Conservation (phyloP, 2,797 vertebrate genomes). For the Labroides dimidiatus region DNA sequence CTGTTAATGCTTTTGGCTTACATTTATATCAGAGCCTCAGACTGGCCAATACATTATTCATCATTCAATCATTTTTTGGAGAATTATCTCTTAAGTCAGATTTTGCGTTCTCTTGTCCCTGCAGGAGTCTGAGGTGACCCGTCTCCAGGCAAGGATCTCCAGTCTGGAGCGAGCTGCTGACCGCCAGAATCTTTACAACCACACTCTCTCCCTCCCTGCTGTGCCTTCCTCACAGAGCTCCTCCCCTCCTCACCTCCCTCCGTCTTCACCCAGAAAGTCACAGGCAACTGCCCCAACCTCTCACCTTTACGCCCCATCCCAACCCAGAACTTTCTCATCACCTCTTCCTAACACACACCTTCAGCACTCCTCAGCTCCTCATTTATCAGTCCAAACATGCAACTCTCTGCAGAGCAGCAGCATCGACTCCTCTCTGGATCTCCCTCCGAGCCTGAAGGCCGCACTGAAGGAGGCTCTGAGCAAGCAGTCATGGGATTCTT, state of each 20-base stretch:
- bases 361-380: slow-evolving; percentile 14
- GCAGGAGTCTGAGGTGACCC: slow-evolving; percentile 88
- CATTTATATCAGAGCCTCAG: too few species aligned
- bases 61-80: too few species aligned
- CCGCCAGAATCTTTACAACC: slow-evolving; percentile 55
- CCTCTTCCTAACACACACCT: slow-evolving; percentile 54
- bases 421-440: slow-evolving; percentile 76
- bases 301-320: slow-evolving; percentile 10
- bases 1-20: too few species aligned
- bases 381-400: slow-evolving; percentile 13
- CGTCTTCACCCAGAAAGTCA: slow-evolving; percentile 26
- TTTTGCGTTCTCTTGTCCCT: not conserved
- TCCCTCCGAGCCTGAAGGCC: slow-evolving; percentile 78
- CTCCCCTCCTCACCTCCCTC: slow-evolving; percentile 19
- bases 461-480: slow-evolving; percentile 68
- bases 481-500: slow-evolving; percentile 57
- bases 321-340: not conserved
- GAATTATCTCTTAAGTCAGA: too few species aligned
- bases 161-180: slow-evolving; percentile 80
- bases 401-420: slow-evolving; percentile 67
- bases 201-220: slow-evolving; percentile 33
- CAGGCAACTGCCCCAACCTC: slow-evolving; percentile 7
- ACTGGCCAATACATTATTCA: too few species aligned
- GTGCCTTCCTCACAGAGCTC: slow-evolving; percentile 18
- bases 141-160: slow-evolving; percentile 84